Conservation (phyloP, 2,888 invertebrate species). For the Drosophila colorata region DNA sequence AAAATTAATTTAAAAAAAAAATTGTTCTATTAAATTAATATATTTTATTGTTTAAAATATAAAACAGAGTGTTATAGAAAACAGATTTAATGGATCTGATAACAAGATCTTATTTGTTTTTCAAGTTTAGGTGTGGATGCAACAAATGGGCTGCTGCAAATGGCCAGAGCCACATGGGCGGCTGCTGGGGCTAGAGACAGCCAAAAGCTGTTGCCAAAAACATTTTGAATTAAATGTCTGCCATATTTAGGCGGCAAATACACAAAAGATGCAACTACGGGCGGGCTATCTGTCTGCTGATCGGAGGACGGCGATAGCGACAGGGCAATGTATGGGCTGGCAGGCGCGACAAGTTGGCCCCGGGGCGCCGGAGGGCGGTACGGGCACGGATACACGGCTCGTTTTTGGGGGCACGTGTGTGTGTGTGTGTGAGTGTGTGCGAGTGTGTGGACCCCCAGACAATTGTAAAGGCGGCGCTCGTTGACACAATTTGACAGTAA, state of each 20-base stretch:
- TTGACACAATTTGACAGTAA: conserved; percentile 79
- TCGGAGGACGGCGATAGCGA: conserved; percentile 46
- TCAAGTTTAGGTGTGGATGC: conserved; percentile 11
- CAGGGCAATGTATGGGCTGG: conserved; percentile 68
- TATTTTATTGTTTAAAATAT: no score
- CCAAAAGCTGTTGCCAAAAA: conserved; percentile 58
- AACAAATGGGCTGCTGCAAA: conserved; percentile 17
- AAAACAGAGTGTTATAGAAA: no score
- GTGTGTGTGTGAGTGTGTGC: conserved; percentile 9
- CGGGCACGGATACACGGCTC: not conserved
- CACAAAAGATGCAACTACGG: conserved; percentile 25
- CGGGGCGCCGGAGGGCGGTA: conserved; percentile 18
- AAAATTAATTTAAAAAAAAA: no score
- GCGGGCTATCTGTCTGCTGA: conserved; percentile 30
- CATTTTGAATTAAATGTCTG: conserved; percentile 59
- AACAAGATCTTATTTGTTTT: not conserved
- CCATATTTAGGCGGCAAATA: conserved; percentile 66
- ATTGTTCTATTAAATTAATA: no score
- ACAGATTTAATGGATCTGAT: not conserved
- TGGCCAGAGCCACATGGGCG: conserved; percentile 11
- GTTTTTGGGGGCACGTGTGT: conserved; percentile 22
- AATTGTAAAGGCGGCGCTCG: conserved; percentile 62
- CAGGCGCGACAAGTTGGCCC: conserved; percentile 59
- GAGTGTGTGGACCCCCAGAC: conserved; percentile 56
- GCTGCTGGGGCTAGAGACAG: conserved; percentile 7